Conservation (phyloP, 1,140 invertebrate genomes). For the Battus philenor region DNA sequence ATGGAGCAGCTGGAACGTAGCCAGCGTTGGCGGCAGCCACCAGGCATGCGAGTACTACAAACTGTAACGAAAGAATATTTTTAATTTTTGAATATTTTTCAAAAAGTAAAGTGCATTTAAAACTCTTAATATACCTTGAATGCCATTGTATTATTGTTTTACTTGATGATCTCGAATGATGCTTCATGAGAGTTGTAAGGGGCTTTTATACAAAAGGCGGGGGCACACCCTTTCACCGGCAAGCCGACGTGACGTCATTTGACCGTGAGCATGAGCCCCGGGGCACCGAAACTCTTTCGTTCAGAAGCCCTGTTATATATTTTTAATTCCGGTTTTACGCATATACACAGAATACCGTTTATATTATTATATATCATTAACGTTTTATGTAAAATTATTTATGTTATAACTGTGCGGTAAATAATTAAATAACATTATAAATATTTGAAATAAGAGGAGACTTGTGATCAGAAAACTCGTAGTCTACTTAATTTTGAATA, state of each 20-base stretch:
- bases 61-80: slow-evolving; percentile 32
- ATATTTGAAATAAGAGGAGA: too few species aligned
- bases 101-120: slow-evolving; percentile 2
- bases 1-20: slow-evolving; percentile 34
- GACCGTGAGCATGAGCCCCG: slow-evolving; percentile 48
- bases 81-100: slow-evolving; percentile 8
- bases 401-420: too few species aligned
- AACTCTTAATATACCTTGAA: slow-evolving; percentile 52
- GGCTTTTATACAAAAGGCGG: slow-evolving; percentile 57
- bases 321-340: too few species aligned
- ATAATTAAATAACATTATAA: too few species aligned
- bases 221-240: slow-evolving; percentile 65
- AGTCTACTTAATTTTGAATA: too few species aligned
- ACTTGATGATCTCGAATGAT: slow-evolving; percentile 55
- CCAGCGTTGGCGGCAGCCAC: slow-evolving; percentile 52
- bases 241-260: slow-evolving; percentile 27
- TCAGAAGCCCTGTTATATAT: too few species aligned
- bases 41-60: slow-evolving; percentile 50
- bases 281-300: slow-evolving; percentile 31
- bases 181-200: slow-evolving; percentile 36
- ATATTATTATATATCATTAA: too few species aligned
- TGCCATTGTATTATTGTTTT: slow-evolving; percentile 52
- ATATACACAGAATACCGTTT: too few species aligned
- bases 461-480: too few species aligned
- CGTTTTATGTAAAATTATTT: too few species aligned